Percentiles rank a stretch among this genome's conserved stretches.
These are phyloP conservation scores for Pseudochirops corinnae DNA, from an alignment of 2,797 vertebrate species.

Conservation along the genomic window DNA sequence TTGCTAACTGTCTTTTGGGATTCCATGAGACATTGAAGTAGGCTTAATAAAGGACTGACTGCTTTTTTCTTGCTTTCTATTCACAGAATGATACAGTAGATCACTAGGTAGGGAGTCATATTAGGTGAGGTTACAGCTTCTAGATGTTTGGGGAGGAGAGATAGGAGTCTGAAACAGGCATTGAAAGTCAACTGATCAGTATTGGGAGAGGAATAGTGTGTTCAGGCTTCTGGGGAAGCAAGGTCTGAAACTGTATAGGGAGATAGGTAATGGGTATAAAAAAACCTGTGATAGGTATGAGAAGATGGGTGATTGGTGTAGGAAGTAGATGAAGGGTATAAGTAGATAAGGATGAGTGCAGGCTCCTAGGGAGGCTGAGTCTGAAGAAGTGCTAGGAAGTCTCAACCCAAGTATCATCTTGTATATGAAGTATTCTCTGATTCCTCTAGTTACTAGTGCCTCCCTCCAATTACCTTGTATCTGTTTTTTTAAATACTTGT, in stretches of 20 bases:
- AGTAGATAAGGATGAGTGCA: background rate
- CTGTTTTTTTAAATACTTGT: background rate
- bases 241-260: background rate
- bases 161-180: background rate
- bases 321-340: background rate
- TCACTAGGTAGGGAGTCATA: background rate
- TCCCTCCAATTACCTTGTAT: background rate
- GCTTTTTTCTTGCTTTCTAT: too few species aligned
- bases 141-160: background rate
- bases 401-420: background rate
- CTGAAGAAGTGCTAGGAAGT: background rate
- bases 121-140: background rate
- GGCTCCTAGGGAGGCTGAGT: background rate
- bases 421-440: background rate
- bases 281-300: background rate
- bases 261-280: background rate
- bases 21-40: background rate
- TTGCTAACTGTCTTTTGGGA: background rate
- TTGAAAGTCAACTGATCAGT: background rate
- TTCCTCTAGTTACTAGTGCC: background rate
- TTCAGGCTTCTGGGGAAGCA: background rate
- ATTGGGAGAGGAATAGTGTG: background rate
- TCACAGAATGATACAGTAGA: background rate
- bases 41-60: background rate
- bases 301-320: background rate